Evolutionary conservation across 2,113 vertebrate genomes (phyloP).

Genomic region (Rattus rattus): DNA sequence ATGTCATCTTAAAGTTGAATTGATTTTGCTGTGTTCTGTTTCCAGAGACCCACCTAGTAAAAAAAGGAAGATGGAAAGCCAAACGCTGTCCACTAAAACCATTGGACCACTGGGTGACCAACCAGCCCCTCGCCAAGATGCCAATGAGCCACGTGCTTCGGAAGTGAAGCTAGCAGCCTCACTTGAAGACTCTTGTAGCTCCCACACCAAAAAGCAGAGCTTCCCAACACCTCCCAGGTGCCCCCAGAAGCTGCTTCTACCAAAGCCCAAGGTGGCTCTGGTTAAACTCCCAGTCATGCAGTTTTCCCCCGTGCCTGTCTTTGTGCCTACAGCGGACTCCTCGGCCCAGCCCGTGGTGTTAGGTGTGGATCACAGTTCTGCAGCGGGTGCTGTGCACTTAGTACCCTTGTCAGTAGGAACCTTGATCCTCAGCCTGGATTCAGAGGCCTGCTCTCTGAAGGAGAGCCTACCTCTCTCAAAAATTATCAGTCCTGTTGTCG

Average conservation of each 20-base stretch:
- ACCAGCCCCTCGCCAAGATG: slow-evolving; percentile 60
- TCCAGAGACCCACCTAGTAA: slow-evolving; percentile 96
- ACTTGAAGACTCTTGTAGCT: slow-evolving; percentile 83
- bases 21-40: slow-evolving; percentile 60
- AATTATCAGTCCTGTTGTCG: slow-evolving; percentile 78
- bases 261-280: slow-evolving; percentile 94
- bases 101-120: slow-evolving; percentile 81
- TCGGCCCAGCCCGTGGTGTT: slow-evolving; percentile 92
- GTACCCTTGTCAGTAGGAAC: slow-evolving; percentile 90
- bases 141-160: slow-evolving; percentile 84
- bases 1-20: slow-evolving; percentile 6
- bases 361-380: slow-evolving; percentile 91
- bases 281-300: slow-evolving; percentile 97
- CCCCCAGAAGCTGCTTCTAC: slow-evolving; percentile 93
- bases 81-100: slow-evolving; percentile 83
- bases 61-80: slow-evolving; percentile 95
- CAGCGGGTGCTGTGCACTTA: slow-evolving; percentile 91
- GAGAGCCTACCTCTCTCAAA: slow-evolving; percentile 88
- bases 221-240: slow-evolving; percentile 83
- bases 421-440: slow-evolving; percentile 90
- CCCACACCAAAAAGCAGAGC: slow-evolving; percentile 84
- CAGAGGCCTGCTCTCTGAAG: slow-evolving; percentile 89
- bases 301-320: slow-evolving; percentile 93
- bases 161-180: slow-evolving; percentile 85
- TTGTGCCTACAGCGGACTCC: slow-evolving; percentile 91